Conservation (phyloP, 2,797 vertebrate genomes). For the Choloepus didactylus region DNA sequence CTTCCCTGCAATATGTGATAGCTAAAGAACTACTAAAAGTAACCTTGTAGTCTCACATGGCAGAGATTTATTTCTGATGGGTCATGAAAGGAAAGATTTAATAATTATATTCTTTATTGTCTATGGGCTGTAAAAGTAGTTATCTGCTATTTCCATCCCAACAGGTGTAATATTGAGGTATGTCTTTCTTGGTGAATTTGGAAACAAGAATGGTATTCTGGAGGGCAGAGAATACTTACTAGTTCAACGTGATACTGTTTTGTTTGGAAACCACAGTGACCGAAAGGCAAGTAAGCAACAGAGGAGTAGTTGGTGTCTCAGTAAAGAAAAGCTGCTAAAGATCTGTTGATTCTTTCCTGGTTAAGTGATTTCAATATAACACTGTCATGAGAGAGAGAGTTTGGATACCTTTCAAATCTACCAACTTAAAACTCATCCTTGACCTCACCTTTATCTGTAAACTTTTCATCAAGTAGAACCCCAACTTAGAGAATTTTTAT, state of each 20-base stretch:
- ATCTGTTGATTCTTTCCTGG: neutral
- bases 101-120: neutral
- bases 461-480: neutral
- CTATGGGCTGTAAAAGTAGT: neutral
- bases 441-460: neutral
- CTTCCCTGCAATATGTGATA: neutral
- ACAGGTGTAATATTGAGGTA: neutral
- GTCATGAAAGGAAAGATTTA: neutral
- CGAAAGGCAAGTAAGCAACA: neutral
- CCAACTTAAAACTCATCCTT: slow-evolving; percentile 48
- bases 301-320: neutral
- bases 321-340: neutral
- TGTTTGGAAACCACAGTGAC: neutral
- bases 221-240: neutral
- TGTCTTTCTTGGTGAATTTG: neutral
- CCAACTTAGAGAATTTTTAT: neutral
- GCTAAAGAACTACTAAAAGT: neutral
- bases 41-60: neutral
- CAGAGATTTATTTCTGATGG: slow-evolving; percentile 31
- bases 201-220: neutral
- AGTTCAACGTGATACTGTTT: neutral
- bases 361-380: neutral
- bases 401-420: neutral
- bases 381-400: neutral
- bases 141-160: neutral